These are phyloP conservation scores for Prochilodus magdalenae DNA, from an alignment of 2,113 vertebrate species.

Conservation along the genomic window DNA sequence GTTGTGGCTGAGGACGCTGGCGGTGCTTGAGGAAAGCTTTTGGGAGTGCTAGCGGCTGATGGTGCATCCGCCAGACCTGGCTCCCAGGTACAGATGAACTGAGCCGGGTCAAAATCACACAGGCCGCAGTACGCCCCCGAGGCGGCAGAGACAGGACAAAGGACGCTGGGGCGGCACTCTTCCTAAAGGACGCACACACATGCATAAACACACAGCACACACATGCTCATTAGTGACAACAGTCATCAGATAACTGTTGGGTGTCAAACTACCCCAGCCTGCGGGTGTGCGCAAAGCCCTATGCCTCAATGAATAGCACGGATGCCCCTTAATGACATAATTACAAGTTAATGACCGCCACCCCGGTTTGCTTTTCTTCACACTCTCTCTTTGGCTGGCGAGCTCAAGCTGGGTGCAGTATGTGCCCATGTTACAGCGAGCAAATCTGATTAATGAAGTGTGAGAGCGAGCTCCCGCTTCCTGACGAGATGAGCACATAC, in stretches of 20 bases:
- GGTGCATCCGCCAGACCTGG: not conserved
- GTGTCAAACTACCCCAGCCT: conserved; percentile 29
- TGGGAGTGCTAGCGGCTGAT: conserved; percentile 23
- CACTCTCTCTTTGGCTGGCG: conserved; percentile 32
- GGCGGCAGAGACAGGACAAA: conserved; percentile 80
- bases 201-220: not conserved
- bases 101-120: conserved; percentile 83
- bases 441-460: conserved; percentile 51
- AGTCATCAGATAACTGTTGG: conserved; percentile 47
- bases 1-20: conserved; percentile 7
- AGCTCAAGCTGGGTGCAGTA: conserved; percentile 66
- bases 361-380: conserved; percentile 66
- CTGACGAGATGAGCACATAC: conserved; percentile 36
- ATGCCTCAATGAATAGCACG: conserved; percentile 55
- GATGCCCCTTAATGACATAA: conserved; percentile 72
- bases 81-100: conserved; percentile 77
- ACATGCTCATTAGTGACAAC: conserved; percentile 51
- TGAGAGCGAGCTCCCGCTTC: conserved; percentile 29
- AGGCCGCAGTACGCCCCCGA: conserved; percentile 80
- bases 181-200: conserved; percentile 60
- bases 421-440: conserved; percentile 39
- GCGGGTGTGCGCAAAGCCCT: conserved; percentile 43
- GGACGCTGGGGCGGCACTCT: conserved; percentile 73
- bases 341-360: conserved; percentile 75
- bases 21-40: conserved; percentile 40